Conservation (phyloP, 2,888 invertebrate genomes). For the Isoperla grammatica region DNA sequence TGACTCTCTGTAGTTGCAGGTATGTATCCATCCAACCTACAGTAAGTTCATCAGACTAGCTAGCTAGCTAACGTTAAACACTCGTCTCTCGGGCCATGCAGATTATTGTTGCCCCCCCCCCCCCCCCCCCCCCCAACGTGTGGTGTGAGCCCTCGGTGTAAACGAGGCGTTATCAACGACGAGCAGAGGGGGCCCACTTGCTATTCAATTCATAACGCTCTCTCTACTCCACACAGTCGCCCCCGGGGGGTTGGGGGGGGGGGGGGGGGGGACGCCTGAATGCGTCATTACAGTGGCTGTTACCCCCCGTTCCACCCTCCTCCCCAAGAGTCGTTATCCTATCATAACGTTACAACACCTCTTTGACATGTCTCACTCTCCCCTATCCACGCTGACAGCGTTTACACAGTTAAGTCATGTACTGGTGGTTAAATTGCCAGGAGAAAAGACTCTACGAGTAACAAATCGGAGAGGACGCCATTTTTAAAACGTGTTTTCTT, state of each 20-base stretch:
- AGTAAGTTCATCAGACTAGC: no score
- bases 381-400: conserved; percentile 4
- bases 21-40: no score
- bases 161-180: conserved; percentile 7
- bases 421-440: conserved; percentile 9
- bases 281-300: conserved; percentile 26
- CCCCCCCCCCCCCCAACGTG: not conserved
- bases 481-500: not conserved
- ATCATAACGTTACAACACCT: conserved; percentile 10
- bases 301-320: conserved; percentile 10
- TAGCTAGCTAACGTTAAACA: no score
- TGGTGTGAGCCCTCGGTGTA: not conserved
- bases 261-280: conserved; percentile 15
- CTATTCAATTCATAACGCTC: conserved; percentile 18
- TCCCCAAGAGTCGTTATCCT: conserved; percentile 13
- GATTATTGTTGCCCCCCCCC: no score
- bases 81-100: no score
- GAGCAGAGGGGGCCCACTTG: not conserved
- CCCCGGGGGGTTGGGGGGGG: not conserved
- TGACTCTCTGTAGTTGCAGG: no score
- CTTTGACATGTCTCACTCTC: not conserved
- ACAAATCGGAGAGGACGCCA: not conserved
- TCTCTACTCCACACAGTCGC: not conserved
- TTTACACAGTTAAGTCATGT: conserved; percentile 9
- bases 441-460: no score